These are phyloP conservation scores for Xiphorhynchus erythropygius DNA, from an alignment of 2,797 vertebrate species.

Conservation along the genomic window DNA sequence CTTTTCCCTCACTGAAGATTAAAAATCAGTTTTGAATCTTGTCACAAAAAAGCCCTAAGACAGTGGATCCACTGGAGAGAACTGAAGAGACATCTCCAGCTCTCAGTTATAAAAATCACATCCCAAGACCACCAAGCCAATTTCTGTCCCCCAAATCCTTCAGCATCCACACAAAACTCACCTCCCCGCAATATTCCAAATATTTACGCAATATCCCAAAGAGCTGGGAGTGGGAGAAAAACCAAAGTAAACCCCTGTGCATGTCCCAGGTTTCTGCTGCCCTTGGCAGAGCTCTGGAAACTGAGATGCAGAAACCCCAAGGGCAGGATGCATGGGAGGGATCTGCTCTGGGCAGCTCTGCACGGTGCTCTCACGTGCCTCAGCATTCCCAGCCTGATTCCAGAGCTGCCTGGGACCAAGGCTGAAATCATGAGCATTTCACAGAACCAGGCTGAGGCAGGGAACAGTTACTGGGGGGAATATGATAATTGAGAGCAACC, in stretches of 20 bases:
- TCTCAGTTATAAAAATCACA: not conserved
- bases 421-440: fast-evolving
- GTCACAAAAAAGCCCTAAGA: not conserved
- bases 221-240: not conserved
- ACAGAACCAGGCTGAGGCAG: not conserved
- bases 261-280: not conserved
- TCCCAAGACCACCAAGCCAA: not conserved
- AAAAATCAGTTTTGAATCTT: not conserved
- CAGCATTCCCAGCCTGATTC: fast-evolving
- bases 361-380: fast-evolving
- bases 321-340: not conserved
- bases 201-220: not conserved
- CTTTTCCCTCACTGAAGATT: not conserved
- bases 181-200: not conserved
- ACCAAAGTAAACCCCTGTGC: not conserved
- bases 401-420: not conserved
- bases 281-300: not conserved
- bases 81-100: not conserved
- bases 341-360: not conserved
- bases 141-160: not conserved
- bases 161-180: not conserved
- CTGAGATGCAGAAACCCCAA: not conserved
- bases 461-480: not conserved
- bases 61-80: not conserved
- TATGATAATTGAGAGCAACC: not conserved